These are phyloP conservation scores for Rhogogaster chlorosoma DNA, from an alignment of 2,888 invertebrate species.

Conservation along the genomic window DNA sequence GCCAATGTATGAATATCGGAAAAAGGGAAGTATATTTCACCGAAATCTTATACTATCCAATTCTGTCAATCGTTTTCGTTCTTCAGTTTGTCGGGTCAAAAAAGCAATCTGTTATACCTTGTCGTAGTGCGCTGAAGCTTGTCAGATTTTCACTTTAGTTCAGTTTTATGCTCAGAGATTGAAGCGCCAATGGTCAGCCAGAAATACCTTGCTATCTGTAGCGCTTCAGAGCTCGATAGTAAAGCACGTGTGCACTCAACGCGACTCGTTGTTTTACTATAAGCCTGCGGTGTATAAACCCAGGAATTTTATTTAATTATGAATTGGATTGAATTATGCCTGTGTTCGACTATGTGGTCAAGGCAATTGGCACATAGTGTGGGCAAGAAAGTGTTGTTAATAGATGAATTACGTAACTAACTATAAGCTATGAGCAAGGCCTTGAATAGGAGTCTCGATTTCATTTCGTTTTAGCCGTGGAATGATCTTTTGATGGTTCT, in stretches of 20 bases:
- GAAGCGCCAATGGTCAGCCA: background rate
- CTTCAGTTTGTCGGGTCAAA: background rate
- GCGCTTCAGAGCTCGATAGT: background rate
- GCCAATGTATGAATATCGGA: background rate
- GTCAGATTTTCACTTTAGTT: background rate
- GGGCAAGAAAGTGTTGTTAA: background rate
- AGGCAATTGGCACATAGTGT: background rate
- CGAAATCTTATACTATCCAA: background rate
- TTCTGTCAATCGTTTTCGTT: background rate
- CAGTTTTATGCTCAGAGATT: background rate
- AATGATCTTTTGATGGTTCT: background rate
- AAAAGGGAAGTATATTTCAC: background rate
- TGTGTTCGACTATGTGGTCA: background rate
- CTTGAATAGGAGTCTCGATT: background rate
- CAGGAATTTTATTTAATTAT: background rate
- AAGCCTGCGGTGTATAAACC: background rate
- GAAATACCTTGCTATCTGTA: background rate
- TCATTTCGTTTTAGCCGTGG: too few species aligned
- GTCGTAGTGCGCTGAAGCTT: background rate
- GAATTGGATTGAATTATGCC: background rate
- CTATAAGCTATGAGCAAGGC: background rate
- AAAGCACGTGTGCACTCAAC: background rate
- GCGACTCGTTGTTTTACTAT: background rate
- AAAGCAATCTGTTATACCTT: background rate
- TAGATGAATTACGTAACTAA: background rate